Evolutionary conservation across 2,113 vertebrate genomes (phyloP).

Genomic region (Sturnira hondurensis): DNA sequence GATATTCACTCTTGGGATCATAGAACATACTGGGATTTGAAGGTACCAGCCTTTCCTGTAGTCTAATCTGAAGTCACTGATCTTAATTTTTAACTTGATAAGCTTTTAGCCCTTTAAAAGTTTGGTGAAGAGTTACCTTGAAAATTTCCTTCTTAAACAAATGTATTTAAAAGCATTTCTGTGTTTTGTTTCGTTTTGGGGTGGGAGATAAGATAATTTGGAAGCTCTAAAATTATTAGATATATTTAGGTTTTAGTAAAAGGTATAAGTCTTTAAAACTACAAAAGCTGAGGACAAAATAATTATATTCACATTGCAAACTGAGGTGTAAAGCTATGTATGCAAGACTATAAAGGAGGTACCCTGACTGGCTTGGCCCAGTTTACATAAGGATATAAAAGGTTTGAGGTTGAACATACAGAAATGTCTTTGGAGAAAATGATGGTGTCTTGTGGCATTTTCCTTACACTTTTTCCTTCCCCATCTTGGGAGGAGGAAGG

Average conservation of each 20-base stretch:
- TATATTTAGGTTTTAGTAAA: background rate
- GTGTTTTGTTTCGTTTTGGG: background rate
- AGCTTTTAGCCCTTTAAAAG: background rate
- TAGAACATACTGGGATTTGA: background rate
- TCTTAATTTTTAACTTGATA: background rate
- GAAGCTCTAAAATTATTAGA: constrained; percentile 23
- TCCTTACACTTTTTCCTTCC: background rate
- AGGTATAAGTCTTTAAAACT: background rate
- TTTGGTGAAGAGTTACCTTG: background rate
- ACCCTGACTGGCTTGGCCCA: background rate
- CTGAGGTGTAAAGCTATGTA: background rate
- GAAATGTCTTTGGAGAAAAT: background rate
- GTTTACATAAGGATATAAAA: background rate
- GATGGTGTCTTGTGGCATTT: background rate
- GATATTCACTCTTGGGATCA: background rate
- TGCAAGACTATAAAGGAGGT: background rate
- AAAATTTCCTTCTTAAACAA: constrained; percentile 2
- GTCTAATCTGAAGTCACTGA: background rate
- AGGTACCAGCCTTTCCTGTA: background rate
- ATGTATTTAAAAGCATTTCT: background rate
- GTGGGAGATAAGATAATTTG: background rate
- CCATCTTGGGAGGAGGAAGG: background rate
- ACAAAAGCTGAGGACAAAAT: background rate
- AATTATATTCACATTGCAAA: background rate
- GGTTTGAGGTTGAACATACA: background rate